Conservation (phyloP, 2,113 vertebrate genomes). For the Sialia sialis region DNA sequence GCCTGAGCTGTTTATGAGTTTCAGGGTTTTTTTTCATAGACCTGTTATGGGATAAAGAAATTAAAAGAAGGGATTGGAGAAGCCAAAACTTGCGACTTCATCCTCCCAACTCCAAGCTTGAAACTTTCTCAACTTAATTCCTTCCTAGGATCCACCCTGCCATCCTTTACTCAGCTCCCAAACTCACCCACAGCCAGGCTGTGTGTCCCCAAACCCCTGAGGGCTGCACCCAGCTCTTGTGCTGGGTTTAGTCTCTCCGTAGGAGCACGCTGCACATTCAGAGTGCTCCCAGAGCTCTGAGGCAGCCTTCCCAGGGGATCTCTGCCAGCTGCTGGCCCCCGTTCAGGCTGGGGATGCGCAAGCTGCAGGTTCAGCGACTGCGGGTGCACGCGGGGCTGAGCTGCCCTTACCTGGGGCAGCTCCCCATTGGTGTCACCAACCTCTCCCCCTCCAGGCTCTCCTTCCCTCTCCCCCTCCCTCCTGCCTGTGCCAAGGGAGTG, state of each 20-base stretch:
- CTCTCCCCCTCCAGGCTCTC: conserved; percentile 14
- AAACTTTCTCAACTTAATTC: neutral
- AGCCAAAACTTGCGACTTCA: neutral
- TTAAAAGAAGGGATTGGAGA: neutral
- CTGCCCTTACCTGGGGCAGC: neutral
- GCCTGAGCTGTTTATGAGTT: neutral
- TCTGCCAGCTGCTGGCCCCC: neutral
- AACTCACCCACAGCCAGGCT: neutral
- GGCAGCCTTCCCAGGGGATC: neutral
- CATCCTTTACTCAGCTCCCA: neutral
- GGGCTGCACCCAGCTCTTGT: neutral
- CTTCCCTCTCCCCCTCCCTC: neutral
- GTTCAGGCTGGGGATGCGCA: neutral
- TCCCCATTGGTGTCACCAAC: neutral
- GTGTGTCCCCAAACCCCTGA: accelerated
- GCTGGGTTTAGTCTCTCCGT: neutral
- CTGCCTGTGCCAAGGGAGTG: neutral
- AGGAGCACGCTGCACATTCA: accelerated
- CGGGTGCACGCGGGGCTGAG: neutral
- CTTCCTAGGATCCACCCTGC: neutral
- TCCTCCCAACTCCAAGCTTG: neutral
- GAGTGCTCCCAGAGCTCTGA: accelerated
- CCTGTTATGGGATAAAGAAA: neutral
- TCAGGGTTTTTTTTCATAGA: accelerated
- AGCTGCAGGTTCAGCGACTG: neutral